A percentile compares a stretch with the other conserved stretches of the same genome.
Evolutionary conservation across 2,113 vertebrate genomes (phyloP).

Genomic region (Nymphicus hollandicus): DNA sequence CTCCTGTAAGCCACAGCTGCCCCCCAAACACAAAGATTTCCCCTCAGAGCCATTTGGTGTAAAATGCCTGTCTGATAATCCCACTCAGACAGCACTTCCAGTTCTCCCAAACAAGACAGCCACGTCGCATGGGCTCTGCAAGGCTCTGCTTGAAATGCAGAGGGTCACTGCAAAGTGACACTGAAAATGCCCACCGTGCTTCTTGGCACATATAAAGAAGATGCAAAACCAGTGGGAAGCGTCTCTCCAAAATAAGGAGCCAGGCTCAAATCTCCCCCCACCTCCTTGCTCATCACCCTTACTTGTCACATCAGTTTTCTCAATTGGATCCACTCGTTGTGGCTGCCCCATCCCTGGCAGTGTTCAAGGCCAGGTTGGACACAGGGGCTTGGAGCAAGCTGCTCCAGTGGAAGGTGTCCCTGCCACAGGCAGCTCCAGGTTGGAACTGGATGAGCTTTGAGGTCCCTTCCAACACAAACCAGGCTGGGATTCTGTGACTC

Average conservation of each 20-base stretch:
- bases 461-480: background rate
- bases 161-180: background rate
- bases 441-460: background rate
- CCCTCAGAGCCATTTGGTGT: background rate
- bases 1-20: background rate
- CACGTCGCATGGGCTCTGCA: rapidly evolving
- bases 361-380: background rate
- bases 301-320: background rate
- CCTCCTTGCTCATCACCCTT: background rate
- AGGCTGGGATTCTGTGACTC: background rate
- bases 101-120: background rate
- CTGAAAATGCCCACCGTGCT: rapidly evolving
- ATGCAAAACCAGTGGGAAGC: background rate
- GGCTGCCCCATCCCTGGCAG: background rate
- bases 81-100: background rate
- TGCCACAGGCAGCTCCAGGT: no score
- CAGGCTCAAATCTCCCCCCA: background rate
- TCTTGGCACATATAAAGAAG: background rate
- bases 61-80: background rate
- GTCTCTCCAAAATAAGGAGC: background rate
- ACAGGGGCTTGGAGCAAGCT: background rate
- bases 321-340: background rate
- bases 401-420: background rate
- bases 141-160: background rate
- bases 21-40: background rate